Evolutionary conservation across 2,888 invertebrate genomes (phyloP), one percentile per base, ranked within the genome.

Genomic region (Chesias legatella): DNA sequence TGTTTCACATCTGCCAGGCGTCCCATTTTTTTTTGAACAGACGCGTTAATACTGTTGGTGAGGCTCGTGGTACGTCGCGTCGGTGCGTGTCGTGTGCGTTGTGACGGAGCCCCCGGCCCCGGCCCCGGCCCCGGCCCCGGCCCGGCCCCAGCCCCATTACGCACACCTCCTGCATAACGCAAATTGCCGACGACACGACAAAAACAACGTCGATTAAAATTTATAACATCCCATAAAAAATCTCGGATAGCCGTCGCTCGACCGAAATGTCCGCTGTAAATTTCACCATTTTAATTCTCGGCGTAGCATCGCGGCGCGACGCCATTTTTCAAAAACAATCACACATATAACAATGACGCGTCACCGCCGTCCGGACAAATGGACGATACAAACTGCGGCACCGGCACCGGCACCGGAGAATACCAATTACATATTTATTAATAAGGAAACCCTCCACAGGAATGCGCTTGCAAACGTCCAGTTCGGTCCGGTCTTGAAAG

Each of bases 241-340:
- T 56, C 53, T 55, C 43, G 41, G 48, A 48, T 51, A 51, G 57
- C 40, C 51, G 52, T 36, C 34, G 47, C 54, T 51, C 55, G 55
- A 43, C 54, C 43, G 59, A 59, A 70, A 70, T 59, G 67, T 58
- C 60, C 58, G 67, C 65, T 65, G 73, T 76, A 71, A 75, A 75
- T 75, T 70, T 67, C 50, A 53, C 50, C 61, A 62, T 56, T 72
- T 76, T 74, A 73, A 75, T 73, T 67, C 60, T 58, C 51, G 52
- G 52, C 44, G 52, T 43, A 56, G 63, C 51, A 51, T 47, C 47
- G 47, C 49, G 54, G 56, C 45, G 56, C 57, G 58, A 45, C 58
- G 61, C 69, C 70, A 69, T 78, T 76, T 73, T 68, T 78, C 75
- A 77, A 75, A 78, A 79, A 77, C 74, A 77, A 79, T 77, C 71